A percentile compares a stretch with the other conserved stretches of the same genome.
Conservation (phyloP, 2,113 vertebrate species). For the Aptenodytes forsteri region DNA sequence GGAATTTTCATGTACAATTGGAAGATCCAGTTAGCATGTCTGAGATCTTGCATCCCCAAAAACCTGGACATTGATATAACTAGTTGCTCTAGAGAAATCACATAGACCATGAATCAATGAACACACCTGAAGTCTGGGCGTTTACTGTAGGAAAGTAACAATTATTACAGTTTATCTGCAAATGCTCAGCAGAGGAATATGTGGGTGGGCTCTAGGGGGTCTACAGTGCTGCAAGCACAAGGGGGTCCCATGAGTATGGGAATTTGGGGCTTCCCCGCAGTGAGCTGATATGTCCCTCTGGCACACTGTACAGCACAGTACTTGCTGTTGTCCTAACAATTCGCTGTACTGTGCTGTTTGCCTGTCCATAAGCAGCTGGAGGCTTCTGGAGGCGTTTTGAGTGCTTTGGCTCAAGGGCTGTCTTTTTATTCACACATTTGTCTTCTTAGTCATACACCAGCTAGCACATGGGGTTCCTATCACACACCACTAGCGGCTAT, state of each 20-base stretch:
- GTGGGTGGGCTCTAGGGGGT: too few relatives aligned
- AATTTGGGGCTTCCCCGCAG: background rate
- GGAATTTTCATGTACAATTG: accelerated
- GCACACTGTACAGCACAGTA: accelerated
- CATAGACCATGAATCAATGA: background rate
- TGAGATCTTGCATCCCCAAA: background rate
- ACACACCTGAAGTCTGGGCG: background rate
- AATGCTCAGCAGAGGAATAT: background rate
- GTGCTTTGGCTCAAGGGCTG: background rate
- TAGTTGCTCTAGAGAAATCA: background rate
- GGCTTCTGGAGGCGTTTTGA: background rate
- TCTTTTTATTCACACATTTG: background rate
- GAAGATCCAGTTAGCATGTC: background rate
- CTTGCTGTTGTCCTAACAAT: background rate
- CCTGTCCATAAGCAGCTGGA: background rate
- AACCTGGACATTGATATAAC: background rate
- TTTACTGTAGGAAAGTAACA: background rate
- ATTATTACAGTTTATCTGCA: background rate
- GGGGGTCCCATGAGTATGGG: background rate
- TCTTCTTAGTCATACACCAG: background rate
- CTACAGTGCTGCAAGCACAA: background rate
- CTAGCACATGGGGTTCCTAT: background rate
- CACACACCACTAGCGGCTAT: background rate
- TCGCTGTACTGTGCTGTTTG: background rate
- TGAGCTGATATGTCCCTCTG: background rate